Evolutionary conservation across 2,113 vertebrate genomes (phyloP).

Genomic region (Ictalurus punctatus): DNA sequence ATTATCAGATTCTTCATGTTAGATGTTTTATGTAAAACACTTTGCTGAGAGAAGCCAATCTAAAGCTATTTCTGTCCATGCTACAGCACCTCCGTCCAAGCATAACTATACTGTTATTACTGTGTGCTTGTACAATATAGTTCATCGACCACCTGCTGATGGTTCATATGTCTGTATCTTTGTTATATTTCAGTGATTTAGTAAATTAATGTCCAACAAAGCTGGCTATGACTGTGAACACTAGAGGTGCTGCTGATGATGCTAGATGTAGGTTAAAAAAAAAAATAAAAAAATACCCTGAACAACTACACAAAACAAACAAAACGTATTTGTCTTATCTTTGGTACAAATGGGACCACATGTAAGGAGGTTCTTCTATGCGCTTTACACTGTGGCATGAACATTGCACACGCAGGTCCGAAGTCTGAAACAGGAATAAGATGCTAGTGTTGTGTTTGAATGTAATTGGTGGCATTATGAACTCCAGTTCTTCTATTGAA

Average conservation of each 20-base stretch:
- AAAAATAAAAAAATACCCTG: not conserved
- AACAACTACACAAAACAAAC: constrained; percentile 5
- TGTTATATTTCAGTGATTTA: constrained; percentile 39
- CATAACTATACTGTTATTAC: constrained; percentile 40
- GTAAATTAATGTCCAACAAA: constrained; percentile 27
- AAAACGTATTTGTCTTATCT: constrained; percentile 30
- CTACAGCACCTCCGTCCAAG: constrained; percentile 30
- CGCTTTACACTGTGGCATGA: constrained; percentile 7
- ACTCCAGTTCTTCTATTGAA: constrained; percentile 33
- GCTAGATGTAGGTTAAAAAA: not conserved
- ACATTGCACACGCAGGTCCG: constrained; percentile 38
- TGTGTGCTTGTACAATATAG: constrained; percentile 41
- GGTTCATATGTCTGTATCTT: constrained; percentile 32
- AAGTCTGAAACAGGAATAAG: constrained; percentile 22
- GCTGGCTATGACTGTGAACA: constrained; percentile 28
- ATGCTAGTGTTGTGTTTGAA: constrained; percentile 18
- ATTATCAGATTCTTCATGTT: constrained; percentile 9
- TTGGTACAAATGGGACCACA: constrained; percentile 14
- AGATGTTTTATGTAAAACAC: constrained; percentile 11
- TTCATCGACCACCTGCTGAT: constrained; percentile 37
- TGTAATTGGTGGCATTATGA: constrained; percentile 22
- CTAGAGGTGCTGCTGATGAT: not conserved
- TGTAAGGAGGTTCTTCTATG: constrained; percentile 25
- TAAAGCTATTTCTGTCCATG: constrained; percentile 13
- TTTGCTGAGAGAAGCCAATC: constrained; percentile 9